Percentiles rank a stretch among this genome's conserved stretches.
Evolutionary conservation across 2,113 vertebrate species (phyloP).

Genomic region (Prunella fulvescens): DNA sequence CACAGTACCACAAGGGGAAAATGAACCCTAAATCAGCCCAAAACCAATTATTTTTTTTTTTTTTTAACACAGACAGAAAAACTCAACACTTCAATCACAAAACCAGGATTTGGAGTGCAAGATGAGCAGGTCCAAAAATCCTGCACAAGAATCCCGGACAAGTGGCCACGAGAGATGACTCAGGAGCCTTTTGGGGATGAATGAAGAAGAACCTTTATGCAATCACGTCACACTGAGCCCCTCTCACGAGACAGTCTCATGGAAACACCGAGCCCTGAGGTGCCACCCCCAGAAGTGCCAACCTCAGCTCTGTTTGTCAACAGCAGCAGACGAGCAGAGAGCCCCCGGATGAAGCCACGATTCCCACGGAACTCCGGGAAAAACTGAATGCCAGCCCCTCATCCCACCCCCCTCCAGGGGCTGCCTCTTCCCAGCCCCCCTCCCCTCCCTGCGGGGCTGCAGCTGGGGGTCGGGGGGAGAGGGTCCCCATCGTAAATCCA

Average conservation of each 20-base stretch:
- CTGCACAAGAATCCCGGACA: neutral
- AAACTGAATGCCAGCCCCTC: fast-evolving
- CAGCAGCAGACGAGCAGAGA: fast-evolving
- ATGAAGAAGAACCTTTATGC: conserved; percentile 13
- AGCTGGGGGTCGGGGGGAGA: neutral
- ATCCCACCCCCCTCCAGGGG: fast-evolving
- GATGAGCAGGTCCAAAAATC: neutral
- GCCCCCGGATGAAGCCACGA: fast-evolving
- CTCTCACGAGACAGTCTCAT: neutral
- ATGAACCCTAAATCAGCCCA: too few species aligned
- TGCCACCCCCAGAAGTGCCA: too few species aligned
- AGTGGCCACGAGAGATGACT: neutral
- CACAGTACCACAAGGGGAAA: neutral
- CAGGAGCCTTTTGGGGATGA: neutral
- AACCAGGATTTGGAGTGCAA: neutral
- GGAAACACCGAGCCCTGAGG: fast-evolving
- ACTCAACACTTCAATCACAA: neutral
- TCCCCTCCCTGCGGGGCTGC: too few species aligned
- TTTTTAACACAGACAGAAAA: neutral
- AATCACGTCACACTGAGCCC: neutral
- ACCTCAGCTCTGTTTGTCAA: neutral
- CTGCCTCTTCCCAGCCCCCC: fast-evolving
- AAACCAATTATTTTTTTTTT: neutral
- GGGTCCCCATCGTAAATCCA: fast-evolving
- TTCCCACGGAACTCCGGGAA: fast-evolving